Evolutionary conservation across 2,888 invertebrate species (phyloP).

Genomic region (Diaperis boleti): DNA sequence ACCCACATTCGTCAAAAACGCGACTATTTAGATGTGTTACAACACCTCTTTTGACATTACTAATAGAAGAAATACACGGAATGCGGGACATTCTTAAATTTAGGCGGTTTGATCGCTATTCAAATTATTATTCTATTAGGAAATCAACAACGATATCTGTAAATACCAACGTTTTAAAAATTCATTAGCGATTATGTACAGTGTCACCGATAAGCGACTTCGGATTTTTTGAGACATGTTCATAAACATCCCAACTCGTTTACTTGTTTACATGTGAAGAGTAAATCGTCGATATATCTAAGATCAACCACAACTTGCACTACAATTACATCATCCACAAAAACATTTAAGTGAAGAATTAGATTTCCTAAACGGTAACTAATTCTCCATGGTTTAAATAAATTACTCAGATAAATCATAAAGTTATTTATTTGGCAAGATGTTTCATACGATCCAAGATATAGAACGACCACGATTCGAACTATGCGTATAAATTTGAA

Average conservation of each 20-base stretch:
- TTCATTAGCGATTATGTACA: slow-evolving; percentile 20
- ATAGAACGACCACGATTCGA: background rate
- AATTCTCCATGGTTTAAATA: slow-evolving; percentile 1
- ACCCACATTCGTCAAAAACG: too few species aligned
- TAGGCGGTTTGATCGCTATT: slow-evolving; percentile 12
- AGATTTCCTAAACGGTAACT: too few species aligned
- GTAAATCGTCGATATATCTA: background rate
- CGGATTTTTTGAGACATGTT: slow-evolving; percentile 20
- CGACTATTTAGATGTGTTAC: too few species aligned
- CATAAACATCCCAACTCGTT: slow-evolving; percentile 10
- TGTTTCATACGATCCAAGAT: too few species aligned
- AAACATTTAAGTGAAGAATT: too few species aligned
- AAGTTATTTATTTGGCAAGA: too few species aligned
- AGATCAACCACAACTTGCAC: background rate
- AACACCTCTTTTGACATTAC: too few species aligned
- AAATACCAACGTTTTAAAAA: slow-evolving; percentile 22
- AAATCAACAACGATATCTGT: slow-evolving; percentile 18
- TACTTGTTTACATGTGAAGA: slow-evolving; percentile 3
- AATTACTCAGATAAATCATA: background rate
- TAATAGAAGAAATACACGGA: too few species aligned
- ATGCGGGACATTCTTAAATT: too few species aligned
- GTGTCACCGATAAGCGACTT: slow-evolving; percentile 8
- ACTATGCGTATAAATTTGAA: slow-evolving; percentile 42
- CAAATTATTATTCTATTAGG: slow-evolving; percentile 32
- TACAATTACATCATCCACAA: slow-evolving; percentile 10